Base-by-base conservation (phyloP, 2,888 invertebrate genomes). In the Tuberolachnus salignus region DNA sequence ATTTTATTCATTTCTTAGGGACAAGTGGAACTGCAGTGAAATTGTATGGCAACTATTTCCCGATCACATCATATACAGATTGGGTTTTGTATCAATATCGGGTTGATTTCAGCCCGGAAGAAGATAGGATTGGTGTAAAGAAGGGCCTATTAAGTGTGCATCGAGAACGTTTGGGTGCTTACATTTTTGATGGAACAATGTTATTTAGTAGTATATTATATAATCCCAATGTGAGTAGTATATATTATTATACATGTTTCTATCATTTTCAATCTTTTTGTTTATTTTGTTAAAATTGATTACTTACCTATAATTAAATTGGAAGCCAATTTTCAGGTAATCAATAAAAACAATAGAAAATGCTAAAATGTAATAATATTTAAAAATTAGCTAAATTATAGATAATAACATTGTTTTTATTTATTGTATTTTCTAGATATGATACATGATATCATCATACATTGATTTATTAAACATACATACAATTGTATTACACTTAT, bases 1-100 rank as follows among this genome's bases (percentile, higher is more conserved):
- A 10, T 67, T 61, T 61, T 72, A 1, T 63, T 26, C 82, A 34
- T 34, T 34, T 34, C 6, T 34, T 34, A 90, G 92, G 92, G 0
- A 61, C 59, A 0, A 81, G 84, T 19, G 92, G 93, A 0, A 82
- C 80, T 0, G 84, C 84, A 0, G 83, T 92, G 0, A 84, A 86
- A 64, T 82, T 94, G 0, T 81, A 85, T 1, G 88, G 92, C 0
- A 94, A 94, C 83, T 94, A 92, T 82, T 94, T 92, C 82, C 86
- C 88, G 0, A 74, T 90, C 0, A 89, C 89, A 0, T 81, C 82
- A 13, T 88, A 88, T 0, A 89, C 91, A 0, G 87, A 90, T 66
- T 94, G 94, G 93, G 87, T 89, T 0, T 85, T 94, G 0, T 90
- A 89, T 82, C 92, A 93, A 80, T 94, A 94, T 84, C 88, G 90